Percentiles rank a stretch among this genome's conserved stretches.
Evolutionary conservation across 2,113 vertebrate species (phyloP).

Genomic region (Laticauda laticaudata): DNA sequence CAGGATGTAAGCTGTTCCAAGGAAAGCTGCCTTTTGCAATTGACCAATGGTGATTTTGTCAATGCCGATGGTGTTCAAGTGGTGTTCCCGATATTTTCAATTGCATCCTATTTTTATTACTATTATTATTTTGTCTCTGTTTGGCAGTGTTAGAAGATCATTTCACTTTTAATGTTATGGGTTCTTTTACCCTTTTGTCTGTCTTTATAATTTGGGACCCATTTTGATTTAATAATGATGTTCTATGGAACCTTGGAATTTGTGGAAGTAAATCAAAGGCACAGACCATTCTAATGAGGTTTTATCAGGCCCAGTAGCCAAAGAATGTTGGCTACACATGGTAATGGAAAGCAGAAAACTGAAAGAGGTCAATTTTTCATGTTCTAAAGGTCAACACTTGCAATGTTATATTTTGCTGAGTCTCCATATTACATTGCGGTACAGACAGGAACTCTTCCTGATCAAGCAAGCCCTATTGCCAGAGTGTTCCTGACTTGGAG

Average conservation of each 20-base stretch:
- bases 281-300: background rate
- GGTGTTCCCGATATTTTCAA: too few species aligned
- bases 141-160: background rate
- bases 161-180: background rate
- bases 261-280: background rate
- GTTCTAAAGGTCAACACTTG: background rate
- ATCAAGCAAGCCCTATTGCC: background rate
- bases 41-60: too few species aligned
- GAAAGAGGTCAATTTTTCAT: background rate
- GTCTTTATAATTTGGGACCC: background rate
- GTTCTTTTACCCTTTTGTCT: background rate
- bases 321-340: background rate
- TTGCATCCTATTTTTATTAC: background rate
- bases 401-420: background rate
- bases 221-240: background rate
- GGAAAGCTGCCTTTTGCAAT: too few species aligned
- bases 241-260: background rate
- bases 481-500: background rate
- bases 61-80: too few species aligned
- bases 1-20: too few species aligned
- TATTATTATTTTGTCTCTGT: background rate
- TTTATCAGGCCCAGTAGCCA: too few species aligned
- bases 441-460: background rate
- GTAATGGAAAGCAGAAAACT: background rate
- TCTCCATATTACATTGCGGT: background rate